Evolutionary conservation across 2,797 vertebrate species (phyloP).

Genomic region (Novumbra hubbsi): DNA sequence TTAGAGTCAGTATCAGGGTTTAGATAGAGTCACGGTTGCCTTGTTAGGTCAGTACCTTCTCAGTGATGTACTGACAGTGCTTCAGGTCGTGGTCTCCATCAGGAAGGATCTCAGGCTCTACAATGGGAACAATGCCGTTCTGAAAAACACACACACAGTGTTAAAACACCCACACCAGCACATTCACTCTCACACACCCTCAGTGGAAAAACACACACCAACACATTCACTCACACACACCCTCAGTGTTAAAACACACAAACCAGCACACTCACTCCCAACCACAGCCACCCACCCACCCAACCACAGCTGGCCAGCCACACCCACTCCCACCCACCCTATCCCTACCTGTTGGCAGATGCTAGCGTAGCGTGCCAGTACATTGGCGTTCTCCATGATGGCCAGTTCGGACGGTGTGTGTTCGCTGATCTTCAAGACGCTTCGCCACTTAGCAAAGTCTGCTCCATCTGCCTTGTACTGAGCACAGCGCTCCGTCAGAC

Average conservation of each 20-base stretch:
- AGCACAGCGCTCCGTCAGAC: constrained; percentile 92
- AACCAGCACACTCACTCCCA: not conserved
- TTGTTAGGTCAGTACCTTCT: constrained; percentile 81
- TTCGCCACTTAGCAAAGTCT: constrained; percentile 97
- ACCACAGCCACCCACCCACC: constrained; percentile 57
- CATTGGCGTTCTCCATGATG: constrained; percentile 95
- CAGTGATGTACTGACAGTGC: constrained; percentile 92
- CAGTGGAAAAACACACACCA: not conserved
- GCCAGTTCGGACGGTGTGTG: constrained; percentile 90
- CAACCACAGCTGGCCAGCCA: too few relatives aligned
- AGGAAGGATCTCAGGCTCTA: constrained; percentile 96
- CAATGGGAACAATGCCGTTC: constrained; percentile 97
- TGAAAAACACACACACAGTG: constrained; percentile 50
- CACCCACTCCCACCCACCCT: not conserved
- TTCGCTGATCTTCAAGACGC: constrained; percentile 92
- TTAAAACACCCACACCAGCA: not conserved
- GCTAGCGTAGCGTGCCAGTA: constrained; percentile 95
- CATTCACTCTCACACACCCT: not conserved
- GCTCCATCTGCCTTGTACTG: constrained; percentile 98
- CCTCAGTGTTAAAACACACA: not conserved
- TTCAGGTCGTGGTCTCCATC: constrained; percentile 97
- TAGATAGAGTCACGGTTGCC: not conserved
- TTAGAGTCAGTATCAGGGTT: not conserved
- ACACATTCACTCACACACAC: constrained; percentile 55
- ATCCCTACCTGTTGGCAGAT: constrained; percentile 94